These are phyloP conservation scores for Cherax quadricarinatus DNA, from an alignment of 1,140 invertebrate genomes.

Conservation along the genomic window DNA sequence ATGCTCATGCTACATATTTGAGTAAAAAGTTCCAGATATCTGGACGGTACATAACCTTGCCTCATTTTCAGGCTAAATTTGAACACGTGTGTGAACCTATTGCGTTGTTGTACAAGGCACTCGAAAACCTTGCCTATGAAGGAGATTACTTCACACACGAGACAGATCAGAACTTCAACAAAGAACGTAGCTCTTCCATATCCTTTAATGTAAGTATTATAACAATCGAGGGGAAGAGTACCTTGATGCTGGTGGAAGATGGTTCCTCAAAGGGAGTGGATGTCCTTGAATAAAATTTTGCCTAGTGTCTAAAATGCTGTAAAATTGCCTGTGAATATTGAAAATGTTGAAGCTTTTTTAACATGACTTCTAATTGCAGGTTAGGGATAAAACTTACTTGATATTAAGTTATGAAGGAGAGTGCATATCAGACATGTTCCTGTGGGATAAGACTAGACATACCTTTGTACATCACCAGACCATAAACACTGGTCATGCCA, in stretches of 20 bases:
- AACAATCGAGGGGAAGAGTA: background rate
- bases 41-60: too few species aligned
- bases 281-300: too few species aligned
- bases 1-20: too few species aligned
- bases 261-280: too few species aligned
- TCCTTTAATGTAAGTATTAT: constrained; percentile 17
- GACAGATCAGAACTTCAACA: background rate
- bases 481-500: background rate
- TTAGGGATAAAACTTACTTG: background rate
- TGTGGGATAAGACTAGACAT: background rate
- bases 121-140: constrained; percentile 13
- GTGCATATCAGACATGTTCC: constrained; percentile 14
- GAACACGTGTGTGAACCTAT: constrained; percentile 11
- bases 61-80: background rate
- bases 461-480: background rate
- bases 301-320: background rate
- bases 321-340: background rate
- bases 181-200: background rate
- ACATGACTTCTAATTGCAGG: background rate
- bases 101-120: constrained; percentile 5
- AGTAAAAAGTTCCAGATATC: too few species aligned
- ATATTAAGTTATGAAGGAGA: constrained; percentile 32
- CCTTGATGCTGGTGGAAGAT: background rate
- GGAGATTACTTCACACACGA: background rate
- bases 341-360: background rate